Percentiles rank a stretch among this genome's conserved stretches.
phyloP scores from a whole-genome alignment of 2,888 invertebrate genomes.

The Autographa gamma region DNA sequence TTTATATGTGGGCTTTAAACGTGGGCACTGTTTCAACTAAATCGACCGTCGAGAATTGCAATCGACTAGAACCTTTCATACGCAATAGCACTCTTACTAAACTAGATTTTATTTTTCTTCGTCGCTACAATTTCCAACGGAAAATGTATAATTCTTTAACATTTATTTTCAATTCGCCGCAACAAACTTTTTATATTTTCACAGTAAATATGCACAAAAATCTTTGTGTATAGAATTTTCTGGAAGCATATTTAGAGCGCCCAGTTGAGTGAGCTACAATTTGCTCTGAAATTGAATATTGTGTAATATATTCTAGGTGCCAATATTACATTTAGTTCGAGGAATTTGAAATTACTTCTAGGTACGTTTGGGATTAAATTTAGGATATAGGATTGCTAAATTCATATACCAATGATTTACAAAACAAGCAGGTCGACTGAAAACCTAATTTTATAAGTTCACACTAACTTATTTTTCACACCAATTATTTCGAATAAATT shows the following conservation, averaged over 20 bases:
- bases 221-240: conserved; percentile 19
- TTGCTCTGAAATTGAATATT: conserved; percentile 31
- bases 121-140: background rate
- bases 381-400: too few relatives aligned
- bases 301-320: conserved; percentile 29
- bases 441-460: too few relatives aligned
- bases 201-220: conserved; percentile 11
- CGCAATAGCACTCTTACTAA: background rate
- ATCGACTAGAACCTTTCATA: background rate
- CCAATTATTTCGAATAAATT: too few relatives aligned
- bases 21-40: background rate
- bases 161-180: conserved; percentile 5
- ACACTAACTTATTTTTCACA: too few relatives aligned
- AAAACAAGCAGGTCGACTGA: too few relatives aligned
- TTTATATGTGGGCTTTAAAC: conserved; percentile 2
- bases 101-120: background rate
- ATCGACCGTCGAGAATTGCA: background rate
- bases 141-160: conserved; percentile 12
- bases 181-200: conserved; percentile 8
- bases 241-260: background rate
- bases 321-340: conserved; percentile 12
- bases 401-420: too few relatives aligned
- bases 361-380: too few relatives aligned
- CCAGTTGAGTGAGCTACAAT: conserved; percentile 22
- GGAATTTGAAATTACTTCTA: too few relatives aligned